Evolutionary conservation across 2,888 invertebrate genomes (phyloP).

Genomic region (Phortica magna): DNA sequence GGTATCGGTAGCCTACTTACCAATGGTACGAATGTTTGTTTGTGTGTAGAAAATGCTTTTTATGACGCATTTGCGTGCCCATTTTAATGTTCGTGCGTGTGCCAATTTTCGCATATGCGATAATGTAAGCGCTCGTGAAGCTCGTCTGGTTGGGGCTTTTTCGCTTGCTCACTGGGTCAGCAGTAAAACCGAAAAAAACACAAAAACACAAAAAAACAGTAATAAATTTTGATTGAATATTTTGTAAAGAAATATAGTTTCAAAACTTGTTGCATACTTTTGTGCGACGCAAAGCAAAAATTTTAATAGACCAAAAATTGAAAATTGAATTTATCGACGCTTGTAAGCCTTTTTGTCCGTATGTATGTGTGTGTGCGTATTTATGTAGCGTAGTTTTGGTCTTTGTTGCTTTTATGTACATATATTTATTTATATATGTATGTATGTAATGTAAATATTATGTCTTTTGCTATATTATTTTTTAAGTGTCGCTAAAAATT

Average conservation of each 20-base stretch:
- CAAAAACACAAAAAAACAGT: background rate
- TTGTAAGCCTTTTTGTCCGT: background rate
- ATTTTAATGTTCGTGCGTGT: background rate
- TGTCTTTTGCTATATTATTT: too few species aligned
- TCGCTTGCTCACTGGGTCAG: too few species aligned
- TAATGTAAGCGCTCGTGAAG: too few species aligned
- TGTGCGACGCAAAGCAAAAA: background rate
- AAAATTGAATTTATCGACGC: too few species aligned
- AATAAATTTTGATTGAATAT: background rate
- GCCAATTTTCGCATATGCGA: background rate
- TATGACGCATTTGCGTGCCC: conserved; percentile 1
- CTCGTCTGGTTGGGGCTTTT: too few species aligned
- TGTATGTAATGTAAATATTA: too few species aligned
- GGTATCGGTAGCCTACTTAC: conserved; percentile 1
- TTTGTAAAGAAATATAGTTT: background rate
- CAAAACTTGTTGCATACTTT: conserved; percentile 26
- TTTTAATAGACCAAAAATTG: background rate
- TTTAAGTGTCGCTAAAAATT: too few species aligned
- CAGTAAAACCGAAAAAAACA: background rate
- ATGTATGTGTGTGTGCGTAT: background rate
- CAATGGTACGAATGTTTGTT: background rate
- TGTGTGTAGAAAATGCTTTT: background rate
- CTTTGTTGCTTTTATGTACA: background rate
- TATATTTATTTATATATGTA: conserved; percentile 9
- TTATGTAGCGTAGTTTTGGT: background rate